These are phyloP conservation scores for Euura lappo DNA, from an alignment of 1,140 invertebrate genomes.

Conservation along the genomic window DNA sequence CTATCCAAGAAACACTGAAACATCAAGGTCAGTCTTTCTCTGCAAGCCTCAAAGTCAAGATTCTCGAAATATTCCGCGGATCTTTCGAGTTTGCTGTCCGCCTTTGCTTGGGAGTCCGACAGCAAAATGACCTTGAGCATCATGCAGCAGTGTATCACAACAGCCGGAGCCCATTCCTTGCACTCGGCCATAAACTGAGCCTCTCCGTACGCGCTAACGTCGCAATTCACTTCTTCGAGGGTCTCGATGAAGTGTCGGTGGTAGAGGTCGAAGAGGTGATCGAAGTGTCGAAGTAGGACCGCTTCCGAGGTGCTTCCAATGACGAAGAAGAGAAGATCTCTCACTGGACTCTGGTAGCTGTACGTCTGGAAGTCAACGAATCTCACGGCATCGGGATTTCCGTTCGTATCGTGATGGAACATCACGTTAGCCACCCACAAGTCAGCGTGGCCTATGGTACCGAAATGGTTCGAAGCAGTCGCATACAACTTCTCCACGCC, in stretches of 20 bases:
- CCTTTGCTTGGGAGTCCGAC: not conserved
- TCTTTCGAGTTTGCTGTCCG: not conserved
- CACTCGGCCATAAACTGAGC: conserved; percentile 16
- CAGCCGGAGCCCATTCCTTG: not conserved
- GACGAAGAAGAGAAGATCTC: conserved; percentile 39
- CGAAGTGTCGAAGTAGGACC: not conserved
- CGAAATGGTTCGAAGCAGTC: not conserved
- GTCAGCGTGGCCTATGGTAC: conserved; percentile 35
- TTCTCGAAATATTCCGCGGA: not conserved
- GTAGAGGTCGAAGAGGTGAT: conserved; percentile 18
- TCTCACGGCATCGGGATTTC: conserved; percentile 25
- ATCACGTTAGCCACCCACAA: conserved; percentile 43
- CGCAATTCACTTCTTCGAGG: conserved; percentile 12
- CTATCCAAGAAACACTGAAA: not conserved
- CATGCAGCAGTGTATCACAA: not conserved
- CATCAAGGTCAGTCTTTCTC: not conserved
- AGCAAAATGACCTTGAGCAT: not conserved
- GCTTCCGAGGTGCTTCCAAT: conserved; percentile 25
- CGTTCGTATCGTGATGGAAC: conserved; percentile 30
- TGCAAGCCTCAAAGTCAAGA: not conserved
- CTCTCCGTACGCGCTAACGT: not conserved
- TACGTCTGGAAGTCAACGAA: conserved; percentile 42
- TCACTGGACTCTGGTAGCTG: conserved; percentile 25
- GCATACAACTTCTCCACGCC: not conserved
- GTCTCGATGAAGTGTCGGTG: conserved; percentile 9